These are phyloP conservation scores for Batillaria attramentaria DNA, from an alignment of 1,140 invertebrate genomes.

Conservation along the genomic window DNA sequence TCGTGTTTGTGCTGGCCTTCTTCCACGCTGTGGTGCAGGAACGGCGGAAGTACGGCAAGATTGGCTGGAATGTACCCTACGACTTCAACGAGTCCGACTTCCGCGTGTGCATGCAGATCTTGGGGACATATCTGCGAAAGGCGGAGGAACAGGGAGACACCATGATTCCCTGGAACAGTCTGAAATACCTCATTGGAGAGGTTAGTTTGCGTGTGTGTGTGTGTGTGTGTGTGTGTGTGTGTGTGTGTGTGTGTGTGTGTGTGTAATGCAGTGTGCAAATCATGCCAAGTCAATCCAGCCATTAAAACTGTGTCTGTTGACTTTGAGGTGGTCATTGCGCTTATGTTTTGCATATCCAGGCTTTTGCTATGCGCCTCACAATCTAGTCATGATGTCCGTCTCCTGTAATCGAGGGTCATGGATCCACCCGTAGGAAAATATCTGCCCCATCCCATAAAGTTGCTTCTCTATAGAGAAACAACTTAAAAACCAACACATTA, in stretches of 20 bases:
- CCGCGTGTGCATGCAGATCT: slow-evolving; percentile 86
- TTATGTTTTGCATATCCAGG: too few relatives aligned
- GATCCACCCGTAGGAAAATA: too few relatives aligned
- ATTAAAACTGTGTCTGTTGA: too few relatives aligned
- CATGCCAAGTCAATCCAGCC: too few relatives aligned
- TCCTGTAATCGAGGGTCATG: too few relatives aligned
- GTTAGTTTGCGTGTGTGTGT: slow-evolving; percentile 68
- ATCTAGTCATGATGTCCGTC: too few relatives aligned
- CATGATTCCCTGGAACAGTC: slow-evolving; percentile 84
- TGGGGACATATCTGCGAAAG: slow-evolving; percentile 88
- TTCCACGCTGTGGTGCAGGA: slow-evolving; percentile 91
- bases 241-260: background rate
- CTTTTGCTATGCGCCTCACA: too few relatives aligned
- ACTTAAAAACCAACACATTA: too few relatives aligned
- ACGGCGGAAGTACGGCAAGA: slow-evolving; percentile 70
- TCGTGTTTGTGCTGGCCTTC: slow-evolving; percentile 88
- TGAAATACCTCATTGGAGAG: slow-evolving; percentile 92
- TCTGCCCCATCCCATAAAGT: too few relatives aligned
- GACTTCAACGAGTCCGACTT: slow-evolving; percentile 80
- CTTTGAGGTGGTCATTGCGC: too few relatives aligned
- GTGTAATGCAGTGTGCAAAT: too few relatives aligned
- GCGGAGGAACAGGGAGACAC: slow-evolving; percentile 79
- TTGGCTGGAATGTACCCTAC: slow-evolving; percentile 87
- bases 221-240: slow-evolving; percentile 12
- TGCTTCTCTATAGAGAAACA: too few relatives aligned